Base-by-base conservation (phyloP, 2,888 invertebrate genomes). In the Boloria selene region DNA sequence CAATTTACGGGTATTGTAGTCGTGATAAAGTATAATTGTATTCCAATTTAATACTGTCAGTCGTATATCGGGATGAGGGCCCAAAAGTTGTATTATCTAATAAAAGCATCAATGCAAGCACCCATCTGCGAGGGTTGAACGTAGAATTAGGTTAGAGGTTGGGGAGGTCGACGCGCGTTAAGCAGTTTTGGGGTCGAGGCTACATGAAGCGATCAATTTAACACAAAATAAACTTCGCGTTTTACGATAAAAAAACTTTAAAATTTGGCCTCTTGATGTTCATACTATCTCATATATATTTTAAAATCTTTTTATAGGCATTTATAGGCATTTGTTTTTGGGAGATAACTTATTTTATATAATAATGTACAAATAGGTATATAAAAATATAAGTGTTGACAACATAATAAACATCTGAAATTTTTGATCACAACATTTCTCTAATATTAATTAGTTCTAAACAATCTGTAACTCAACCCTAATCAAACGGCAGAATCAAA, bases 81-180 rank as follows among this genome's bases (percentile, higher is more conserved):
- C 74, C 73, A 75, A 78, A 79, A 81, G 72, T 78, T 70, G 74
- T 77, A 73, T 83, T 80, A 84, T 81, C 78, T 76, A 83, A 85
- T 84, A 84, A 84, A 81, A 83, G 77, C 78, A 75, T 79, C 80
- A 82, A 80, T 83, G 80, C 79, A 80, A 78, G 81, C 76, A 73
- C 73, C 80, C 79, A 82, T 80, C 79, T 79, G 80, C 74, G 81
- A 84, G 86, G 84, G 83, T 77, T 79, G 77, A 76, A 77, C 77
- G 73, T 72, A 73, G 79, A 87, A 86, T 86, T 86, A 82, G 87
- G 85, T 87, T 83, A 86, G 82, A 87, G 84, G 82, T 84, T 81
- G 83, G 82, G 81, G 81, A 82, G 82, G 80, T 82, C 78, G 79
- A 74, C 75, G 78, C 76, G 75, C 77, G 79, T 81, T 79, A 77